Percentiles rank a stretch among this genome's conserved stretches.
phyloP scores from a whole-genome alignment of 2,113 vertebrate species.

The Erythrolamprus reginae region DNA sequence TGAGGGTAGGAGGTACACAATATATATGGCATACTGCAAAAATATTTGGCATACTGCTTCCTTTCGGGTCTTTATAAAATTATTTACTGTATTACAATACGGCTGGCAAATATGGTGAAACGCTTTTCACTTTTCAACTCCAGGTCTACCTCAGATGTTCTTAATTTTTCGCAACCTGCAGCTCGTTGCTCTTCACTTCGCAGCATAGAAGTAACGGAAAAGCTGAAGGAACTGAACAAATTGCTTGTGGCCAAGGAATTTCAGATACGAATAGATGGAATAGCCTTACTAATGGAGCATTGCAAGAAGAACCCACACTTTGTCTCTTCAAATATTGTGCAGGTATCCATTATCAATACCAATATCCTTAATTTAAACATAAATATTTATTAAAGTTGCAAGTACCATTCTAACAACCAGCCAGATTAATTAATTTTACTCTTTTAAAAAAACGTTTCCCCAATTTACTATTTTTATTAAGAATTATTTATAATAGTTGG shows the following conservation, averaged over 20 bases:
- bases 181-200: not conserved
- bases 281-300: slow-evolving; percentile 47
- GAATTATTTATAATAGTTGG: not conserved
- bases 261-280: slow-evolving; percentile 51
- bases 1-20: no score
- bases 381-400: not conserved
- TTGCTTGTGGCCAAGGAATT: slow-evolving; percentile 61
- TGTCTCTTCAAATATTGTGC: slow-evolving; percentile 51
- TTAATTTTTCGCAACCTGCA: accelerated
- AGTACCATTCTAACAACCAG: not conserved
- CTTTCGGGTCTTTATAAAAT: not conserved
- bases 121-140: not conserved
- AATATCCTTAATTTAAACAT: not conserved
- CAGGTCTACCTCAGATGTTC: not conserved
- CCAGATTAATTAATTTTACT: not conserved
- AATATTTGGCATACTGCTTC: not conserved
- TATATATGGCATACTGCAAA: not conserved
- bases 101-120: not conserved
- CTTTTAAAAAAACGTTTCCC: not conserved
- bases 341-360: slow-evolving; percentile 41
- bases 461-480: not conserved
- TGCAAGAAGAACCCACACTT: slow-evolving; percentile 51
- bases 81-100: not conserved
- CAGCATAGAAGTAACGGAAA: slow-evolving; percentile 14
- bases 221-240: slow-evolving; percentile 47